A percentile compares a stretch with the other conserved stretches of the same genome.
These are phyloP conservation scores for Silurus asotus DNA, from an alignment of 2,113 vertebrate genomes.

Conservation along the genomic window DNA sequence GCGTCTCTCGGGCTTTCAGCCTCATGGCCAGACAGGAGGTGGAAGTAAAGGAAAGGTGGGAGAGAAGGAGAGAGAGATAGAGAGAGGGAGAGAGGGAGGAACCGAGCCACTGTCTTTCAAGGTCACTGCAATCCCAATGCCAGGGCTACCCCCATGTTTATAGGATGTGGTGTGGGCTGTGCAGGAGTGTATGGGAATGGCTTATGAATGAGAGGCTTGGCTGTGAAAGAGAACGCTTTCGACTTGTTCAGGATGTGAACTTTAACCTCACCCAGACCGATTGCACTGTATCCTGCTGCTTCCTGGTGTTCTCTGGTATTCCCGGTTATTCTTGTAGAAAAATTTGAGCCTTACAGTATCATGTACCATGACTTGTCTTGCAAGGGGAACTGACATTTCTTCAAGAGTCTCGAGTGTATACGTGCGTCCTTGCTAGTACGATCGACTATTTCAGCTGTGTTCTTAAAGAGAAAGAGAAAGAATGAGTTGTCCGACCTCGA, in stretches of 20 bases:
- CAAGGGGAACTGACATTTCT: conserved; percentile 1
- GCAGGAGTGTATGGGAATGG: background rate
- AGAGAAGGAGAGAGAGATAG: background rate
- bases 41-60: background rate
- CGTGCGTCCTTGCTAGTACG: no score
- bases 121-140: conserved; percentile 52
- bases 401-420: no score
- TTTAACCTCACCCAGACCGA: background rate
- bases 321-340: background rate
- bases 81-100: background rate
- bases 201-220: background rate
- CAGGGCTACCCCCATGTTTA: conserved; percentile 34
- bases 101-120: conserved; percentile 45
- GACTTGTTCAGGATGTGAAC: background rate
- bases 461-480: background rate
- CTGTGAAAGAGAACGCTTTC: background rate
- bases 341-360: background rate
- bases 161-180: background rate
- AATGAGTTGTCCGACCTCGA: background rate
- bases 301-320: conserved; percentile 37
- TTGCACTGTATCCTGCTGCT: background rate
- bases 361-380: background rate
- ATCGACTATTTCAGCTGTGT: no score
- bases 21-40: background rate
- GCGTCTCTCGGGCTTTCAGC: conserved; percentile 3